phyloP scores from a whole-genome alignment of 2,797 vertebrate species.

The Cirrhinus mrigala region DNA sequence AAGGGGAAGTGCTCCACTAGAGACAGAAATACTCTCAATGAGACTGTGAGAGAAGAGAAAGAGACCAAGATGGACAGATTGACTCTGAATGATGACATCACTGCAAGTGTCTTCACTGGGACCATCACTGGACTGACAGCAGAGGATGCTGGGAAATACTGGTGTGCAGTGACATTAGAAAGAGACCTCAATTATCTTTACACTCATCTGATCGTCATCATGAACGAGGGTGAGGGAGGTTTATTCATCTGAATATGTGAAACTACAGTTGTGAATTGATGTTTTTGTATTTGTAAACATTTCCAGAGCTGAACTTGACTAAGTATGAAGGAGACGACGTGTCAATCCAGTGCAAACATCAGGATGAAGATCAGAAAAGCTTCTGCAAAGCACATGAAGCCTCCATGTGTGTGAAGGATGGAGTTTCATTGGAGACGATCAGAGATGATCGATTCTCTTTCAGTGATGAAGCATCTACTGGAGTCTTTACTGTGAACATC shows the following conservation, averaged over 20 bases:
- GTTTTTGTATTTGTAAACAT: neutral
- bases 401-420: neutral
- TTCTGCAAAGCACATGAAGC: conserved; percentile 24
- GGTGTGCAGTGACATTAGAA: conserved; percentile 40
- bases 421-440: neutral
- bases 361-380: conserved; percentile 2
- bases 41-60: conserved; percentile 19
- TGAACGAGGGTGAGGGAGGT: conserved; percentile 29
- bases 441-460: conserved; percentile 5
- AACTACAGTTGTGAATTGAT: neutral
- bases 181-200: conserved; percentile 4
- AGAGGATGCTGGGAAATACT: conserved; percentile 49
- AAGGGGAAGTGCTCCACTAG: conserved; percentile 22
- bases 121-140: conserved; percentile 38
- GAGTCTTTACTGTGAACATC: conserved; percentile 29
- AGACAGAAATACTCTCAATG: neutral
- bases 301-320: conserved; percentile 28
- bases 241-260: neutral
- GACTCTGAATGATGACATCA: conserved; percentile 7
- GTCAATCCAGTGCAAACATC: conserved; percentile 26
- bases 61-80: conserved; percentile 1
- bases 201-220: conserved; percentile 40
- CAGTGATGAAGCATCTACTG: conserved; percentile 13
- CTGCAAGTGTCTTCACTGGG: conserved; percentile 11
- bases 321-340: conserved; percentile 26